phyloP scores from a whole-genome alignment of 2,113 vertebrate species.

The Scortum barcoo region DNA sequence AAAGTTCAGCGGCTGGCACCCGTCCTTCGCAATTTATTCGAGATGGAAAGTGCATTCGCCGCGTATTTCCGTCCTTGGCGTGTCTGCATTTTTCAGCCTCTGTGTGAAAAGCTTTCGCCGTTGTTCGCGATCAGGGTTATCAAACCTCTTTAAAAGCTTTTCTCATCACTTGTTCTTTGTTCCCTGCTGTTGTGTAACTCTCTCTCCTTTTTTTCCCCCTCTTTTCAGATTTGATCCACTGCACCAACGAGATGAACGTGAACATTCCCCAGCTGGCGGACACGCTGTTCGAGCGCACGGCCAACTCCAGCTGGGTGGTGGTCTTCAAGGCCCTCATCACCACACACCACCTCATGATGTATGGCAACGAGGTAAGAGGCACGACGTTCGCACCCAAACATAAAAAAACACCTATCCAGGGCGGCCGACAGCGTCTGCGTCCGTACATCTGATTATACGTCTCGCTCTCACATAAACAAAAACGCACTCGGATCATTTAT shows the following conservation, averaged over 20 bases:
- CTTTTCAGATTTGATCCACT: conserved; percentile 85
- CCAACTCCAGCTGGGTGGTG: conserved; percentile 87
- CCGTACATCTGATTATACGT: conserved; percentile 44
- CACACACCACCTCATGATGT: conserved; percentile 87
- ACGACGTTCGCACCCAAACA: background rate
- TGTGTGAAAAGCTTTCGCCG: conserved; percentile 22
- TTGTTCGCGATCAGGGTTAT: conserved; percentile 4
- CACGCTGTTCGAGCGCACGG: conserved; percentile 84
- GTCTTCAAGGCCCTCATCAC: conserved; percentile 86
- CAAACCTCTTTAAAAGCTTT: conserved; percentile 26
- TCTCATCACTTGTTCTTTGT: conserved; percentile 7
- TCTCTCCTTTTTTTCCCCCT: background rate
- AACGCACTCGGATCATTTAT: conserved; percentile 38
- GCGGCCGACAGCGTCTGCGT: conserved; percentile 23
- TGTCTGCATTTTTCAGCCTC: background rate
- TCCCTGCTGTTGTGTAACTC: conserved; percentile 13
- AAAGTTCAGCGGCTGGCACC: background rate
- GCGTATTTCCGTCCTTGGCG: conserved; percentile 10
- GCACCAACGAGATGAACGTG: conserved; percentile 87
- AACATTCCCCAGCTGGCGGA: conserved; percentile 85
- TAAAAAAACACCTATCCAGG: conserved; percentile 9
- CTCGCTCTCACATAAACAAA: conserved; percentile 30
- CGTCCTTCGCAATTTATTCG: conserved; percentile 21
- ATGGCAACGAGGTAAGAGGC: conserved; percentile 84
- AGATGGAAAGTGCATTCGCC: background rate